phyloP scores from a whole-genome alignment of 2,113 vertebrate genomes.

The Murina feae region DNA sequence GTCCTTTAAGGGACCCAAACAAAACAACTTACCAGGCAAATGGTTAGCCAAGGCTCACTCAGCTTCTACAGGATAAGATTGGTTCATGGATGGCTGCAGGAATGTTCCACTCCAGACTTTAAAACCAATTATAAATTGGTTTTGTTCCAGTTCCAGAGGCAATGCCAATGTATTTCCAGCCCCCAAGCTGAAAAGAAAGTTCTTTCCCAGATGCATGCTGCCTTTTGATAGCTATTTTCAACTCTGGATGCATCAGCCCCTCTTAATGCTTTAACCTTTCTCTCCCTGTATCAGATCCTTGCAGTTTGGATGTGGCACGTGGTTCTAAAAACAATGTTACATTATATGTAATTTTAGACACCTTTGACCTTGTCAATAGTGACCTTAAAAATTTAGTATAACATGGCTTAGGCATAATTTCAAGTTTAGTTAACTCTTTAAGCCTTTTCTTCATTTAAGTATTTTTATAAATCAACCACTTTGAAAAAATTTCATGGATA shows the following conservation, averaged over 20 bases:
- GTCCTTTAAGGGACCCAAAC: not conserved
- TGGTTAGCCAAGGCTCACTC: constrained; percentile 48
- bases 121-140: constrained; percentile 65
- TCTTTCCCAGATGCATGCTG: constrained; percentile 15
- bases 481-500: not conserved
- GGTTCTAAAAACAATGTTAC: not conserved
- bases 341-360: not conserved
- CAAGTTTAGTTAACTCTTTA: not conserved
- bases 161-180: constrained; percentile 41
- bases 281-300: not conserved
- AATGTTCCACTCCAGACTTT: constrained; percentile 49
- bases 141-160: constrained; percentile 35
- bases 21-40: constrained; percentile 44
- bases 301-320: not conserved
- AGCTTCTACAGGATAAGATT: not conserved
- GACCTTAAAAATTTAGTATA: not conserved
- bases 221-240: constrained; percentile 32
- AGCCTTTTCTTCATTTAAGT: not conserved
- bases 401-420: not conserved
- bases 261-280: constrained; percentile 7
- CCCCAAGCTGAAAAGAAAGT: not conserved
- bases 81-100: constrained; percentile 50
- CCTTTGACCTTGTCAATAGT: not conserved
- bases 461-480: constrained; percentile 6
- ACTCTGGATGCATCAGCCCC: not conserved